Evolutionary conservation across 2,113 vertebrate genomes (phyloP).

Genomic region (Pachyramphus minor): DNA sequence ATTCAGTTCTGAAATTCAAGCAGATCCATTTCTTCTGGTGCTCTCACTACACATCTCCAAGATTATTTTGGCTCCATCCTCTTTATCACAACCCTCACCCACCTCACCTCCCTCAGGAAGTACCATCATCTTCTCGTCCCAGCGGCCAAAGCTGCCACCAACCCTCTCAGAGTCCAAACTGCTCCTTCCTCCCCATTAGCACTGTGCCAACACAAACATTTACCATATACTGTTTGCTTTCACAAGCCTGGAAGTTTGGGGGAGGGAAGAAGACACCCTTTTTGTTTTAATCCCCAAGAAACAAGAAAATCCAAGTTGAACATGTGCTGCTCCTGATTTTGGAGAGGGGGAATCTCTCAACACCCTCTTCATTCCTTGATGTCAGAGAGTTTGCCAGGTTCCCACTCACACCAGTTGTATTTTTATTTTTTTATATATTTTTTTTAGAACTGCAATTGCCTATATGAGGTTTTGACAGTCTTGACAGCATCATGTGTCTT

Average conservation of each 20-base stretch:
- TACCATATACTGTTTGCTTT: neutral
- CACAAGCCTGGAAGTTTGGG: neutral
- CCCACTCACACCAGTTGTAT: neutral
- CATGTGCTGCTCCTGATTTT: neutral
- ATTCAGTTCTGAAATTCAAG: neutral
- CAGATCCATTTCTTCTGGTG: neutral
- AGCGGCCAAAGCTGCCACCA: neutral
- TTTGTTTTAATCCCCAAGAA: neutral
- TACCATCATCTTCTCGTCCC: neutral
- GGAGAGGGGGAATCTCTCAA: slow-evolving; percentile 20
- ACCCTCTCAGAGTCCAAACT: neutral
- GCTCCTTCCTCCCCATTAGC: neutral
- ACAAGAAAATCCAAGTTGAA: neutral
- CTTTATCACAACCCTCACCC: neutral
- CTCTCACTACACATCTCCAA: neutral
- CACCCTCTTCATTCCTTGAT: neutral
- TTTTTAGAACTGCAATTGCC: neutral
- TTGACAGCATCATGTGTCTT: slow-evolving; percentile 34
- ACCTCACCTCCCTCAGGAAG: neutral
- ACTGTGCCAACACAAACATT: neutral
- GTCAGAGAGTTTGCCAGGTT: slow-evolving; percentile 13
- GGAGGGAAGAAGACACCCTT: neutral
- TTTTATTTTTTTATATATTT: neutral
- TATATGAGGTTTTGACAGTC: slow-evolving; percentile 41
- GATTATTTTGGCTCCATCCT: neutral